Base-by-base conservation (phyloP, 2,888 invertebrate species). In the Cistogaster globosa region DNA sequence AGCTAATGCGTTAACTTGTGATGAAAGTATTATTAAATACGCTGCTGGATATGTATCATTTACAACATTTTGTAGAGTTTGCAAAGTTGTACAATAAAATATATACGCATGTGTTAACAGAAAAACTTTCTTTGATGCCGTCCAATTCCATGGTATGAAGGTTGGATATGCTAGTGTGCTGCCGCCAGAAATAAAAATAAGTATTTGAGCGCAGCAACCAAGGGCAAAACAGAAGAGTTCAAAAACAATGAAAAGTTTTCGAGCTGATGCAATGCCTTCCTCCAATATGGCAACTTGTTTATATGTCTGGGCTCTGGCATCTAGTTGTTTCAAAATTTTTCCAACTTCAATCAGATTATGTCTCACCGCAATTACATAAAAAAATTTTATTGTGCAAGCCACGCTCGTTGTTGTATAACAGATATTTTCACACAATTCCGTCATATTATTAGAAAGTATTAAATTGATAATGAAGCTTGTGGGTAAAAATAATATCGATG, bases 81-180 rank as follows among this genome's bases (percentile, higher is more conserved):
- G 80, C 2, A 88, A 6, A 53, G 18, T 1, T 4, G 6, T 18
- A 9, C 0, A 0, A 32, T 1, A 9, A 90, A 3, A 3, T 80
- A 18, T 12, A 20, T 87, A 89, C 0, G 53, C 68, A 65, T 88
- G 83, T 0, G 87, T 88, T 20, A 87, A 62, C 0, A 87, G n/a
- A 69, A 87, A 90, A 53, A 88, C 84, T 0, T 45, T 12, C 2
- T 74, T 74, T 7, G 89, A 88, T 26, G 87, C 74, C 58, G 78
- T 79, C 88, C 88, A 92, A 62, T 91, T 81, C 88, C 92, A 89
- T 0, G 92, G 92, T 63, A 88, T 87, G 91, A 90, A 92, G 5
- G 87, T 81, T 0, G 89, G 88, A 79, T 88, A 90, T 80, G 90
- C 86, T 6, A 91, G 58, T 0, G 67, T 78, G 0, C 84, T 80